Evolutionary conservation across 2,113 vertebrate genomes (phyloP).

Genomic region (Caretta caretta): DNA sequence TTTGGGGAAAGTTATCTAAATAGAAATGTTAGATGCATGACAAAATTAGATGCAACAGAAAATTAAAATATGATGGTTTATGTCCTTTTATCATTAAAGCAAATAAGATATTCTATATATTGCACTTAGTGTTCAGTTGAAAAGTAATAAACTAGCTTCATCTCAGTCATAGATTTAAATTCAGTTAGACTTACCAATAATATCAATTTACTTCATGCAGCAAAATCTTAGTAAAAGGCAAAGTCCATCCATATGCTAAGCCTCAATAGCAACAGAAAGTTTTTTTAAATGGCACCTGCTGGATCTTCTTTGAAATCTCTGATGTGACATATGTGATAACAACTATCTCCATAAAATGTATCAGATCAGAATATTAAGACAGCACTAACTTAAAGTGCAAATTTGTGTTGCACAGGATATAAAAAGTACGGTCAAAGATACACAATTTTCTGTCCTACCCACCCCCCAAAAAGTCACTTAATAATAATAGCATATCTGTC

Average conservation of each 20-base stretch:
- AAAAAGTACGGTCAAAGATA: too few relatives aligned
- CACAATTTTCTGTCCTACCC: too few relatives aligned
- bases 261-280: neutral
- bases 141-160: conserved; percentile 39
- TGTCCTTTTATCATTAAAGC: neutral
- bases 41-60: neutral
- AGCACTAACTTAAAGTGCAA: too few relatives aligned
- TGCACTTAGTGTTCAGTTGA: conserved; percentile 39
- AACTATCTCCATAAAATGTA: neutral
- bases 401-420: too few relatives aligned
- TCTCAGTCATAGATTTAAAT: conserved; percentile 15
- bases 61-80: neutral
- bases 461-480: too few relatives aligned
- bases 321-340: neutral
- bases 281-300: neutral
- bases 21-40: neutral
- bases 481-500: too few relatives aligned
- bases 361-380: neutral
- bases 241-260: neutral
- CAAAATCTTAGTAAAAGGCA: conserved; percentile 22
- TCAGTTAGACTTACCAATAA: neutral
- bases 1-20: neutral
- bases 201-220: conserved; percentile 28
- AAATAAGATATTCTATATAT: conserved; percentile 11
- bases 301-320: neutral